Conservation (phyloP, 2,113 vertebrate genomes). For the Psittacula cyanocephala region DNA sequence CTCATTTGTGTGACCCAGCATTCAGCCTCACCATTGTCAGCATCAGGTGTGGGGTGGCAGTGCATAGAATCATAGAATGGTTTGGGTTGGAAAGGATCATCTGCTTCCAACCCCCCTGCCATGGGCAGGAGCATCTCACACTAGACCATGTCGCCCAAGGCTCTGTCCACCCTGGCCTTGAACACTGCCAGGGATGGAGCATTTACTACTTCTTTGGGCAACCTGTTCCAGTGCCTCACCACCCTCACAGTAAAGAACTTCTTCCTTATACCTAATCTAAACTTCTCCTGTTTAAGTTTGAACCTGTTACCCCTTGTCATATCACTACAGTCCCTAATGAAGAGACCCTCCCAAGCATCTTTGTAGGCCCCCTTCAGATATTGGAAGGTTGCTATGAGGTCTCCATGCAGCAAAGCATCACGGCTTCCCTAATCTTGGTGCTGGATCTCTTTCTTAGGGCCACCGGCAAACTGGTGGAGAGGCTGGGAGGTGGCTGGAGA, state of each 20-base stretch:
- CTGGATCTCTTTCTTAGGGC: not conserved
- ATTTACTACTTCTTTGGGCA: not conserved
- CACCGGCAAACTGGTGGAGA: not conserved
- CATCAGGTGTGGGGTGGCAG: not conserved
- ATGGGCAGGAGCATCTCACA: not conserved
- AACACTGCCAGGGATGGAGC: not conserved
- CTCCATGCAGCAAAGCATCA: not conserved
- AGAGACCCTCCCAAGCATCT: not conserved
- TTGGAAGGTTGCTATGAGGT: not conserved
- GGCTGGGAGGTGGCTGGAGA: not conserved
- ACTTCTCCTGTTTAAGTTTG: not conserved
- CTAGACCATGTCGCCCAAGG: not conserved
- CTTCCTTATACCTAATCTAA: not conserved
- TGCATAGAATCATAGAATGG: not conserved
- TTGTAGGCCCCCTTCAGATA: not conserved
- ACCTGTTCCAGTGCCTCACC: not conserved
- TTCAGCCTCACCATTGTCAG: not conserved
- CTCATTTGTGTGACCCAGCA: not conserved
- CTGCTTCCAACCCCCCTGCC: not conserved
- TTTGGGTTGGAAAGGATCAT: not conserved
- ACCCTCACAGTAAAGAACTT: not conserved
- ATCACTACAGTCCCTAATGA: not conserved
- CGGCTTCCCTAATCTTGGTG: fast-evolving
- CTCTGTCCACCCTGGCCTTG: not conserved
- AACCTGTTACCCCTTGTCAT: not conserved